Conservation (phyloP, 1,140 invertebrate species). For the Lepeophtheirus salmonis region DNA sequence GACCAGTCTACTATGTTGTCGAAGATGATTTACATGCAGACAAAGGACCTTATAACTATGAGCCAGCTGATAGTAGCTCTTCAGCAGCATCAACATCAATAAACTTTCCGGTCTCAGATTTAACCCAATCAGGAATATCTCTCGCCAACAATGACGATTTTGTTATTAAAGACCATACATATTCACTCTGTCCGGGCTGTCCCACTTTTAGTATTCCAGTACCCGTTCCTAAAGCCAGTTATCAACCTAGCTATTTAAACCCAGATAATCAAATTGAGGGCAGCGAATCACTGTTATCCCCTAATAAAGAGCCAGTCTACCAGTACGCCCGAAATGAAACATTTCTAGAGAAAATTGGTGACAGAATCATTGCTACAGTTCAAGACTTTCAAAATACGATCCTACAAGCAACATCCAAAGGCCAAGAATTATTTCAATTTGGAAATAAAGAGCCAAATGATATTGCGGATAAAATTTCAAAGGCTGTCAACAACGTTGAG, state of each 20-base stretch:
- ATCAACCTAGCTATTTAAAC: neutral
- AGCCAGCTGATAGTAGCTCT: conserved; percentile 1
- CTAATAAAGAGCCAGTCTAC: neutral
- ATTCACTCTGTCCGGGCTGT: conserved; percentile 12
- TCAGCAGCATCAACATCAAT: neutral
- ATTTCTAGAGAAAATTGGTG: neutral
- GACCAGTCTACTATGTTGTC: conserved; percentile 12
- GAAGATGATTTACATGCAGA: conserved; percentile 11
- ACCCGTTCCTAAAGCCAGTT: conserved; percentile 13
- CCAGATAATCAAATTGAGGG: neutral
- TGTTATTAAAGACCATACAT: conserved; percentile 16
- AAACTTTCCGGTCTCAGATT: neutral
- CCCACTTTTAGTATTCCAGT: conserved; percentile 15
- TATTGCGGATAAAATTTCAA: neutral
- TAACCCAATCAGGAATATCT: neutral
- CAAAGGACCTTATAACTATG: conserved; percentile 5
- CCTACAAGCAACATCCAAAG: neutral
- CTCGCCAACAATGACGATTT: conserved; percentile 1
- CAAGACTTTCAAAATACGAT: neutral
- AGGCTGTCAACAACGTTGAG: neutral
- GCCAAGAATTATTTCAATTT: neutral
- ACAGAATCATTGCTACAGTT: neutral
- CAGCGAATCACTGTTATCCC: too few relatives aligned
- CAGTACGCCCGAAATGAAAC: neutral
- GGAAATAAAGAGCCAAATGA: neutral